Evolutionary conservation across 2,797 vertebrate species (phyloP).

Genomic region (Gobio occitaniae): DNA sequence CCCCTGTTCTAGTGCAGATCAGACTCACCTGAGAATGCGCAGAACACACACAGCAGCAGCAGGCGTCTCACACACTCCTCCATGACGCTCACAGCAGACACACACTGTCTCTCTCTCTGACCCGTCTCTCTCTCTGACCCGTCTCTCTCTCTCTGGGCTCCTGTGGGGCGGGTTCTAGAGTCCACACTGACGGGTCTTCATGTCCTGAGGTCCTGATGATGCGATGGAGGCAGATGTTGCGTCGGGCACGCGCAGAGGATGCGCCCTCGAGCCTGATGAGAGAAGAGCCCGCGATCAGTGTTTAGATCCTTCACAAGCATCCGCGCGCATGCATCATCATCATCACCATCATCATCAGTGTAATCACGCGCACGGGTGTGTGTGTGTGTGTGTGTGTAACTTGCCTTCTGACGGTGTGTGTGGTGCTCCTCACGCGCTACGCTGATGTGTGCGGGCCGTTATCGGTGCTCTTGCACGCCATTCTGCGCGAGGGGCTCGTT

Average conservation of each 20-base stretch:
- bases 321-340: not conserved
- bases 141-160: not conserved
- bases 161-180: not conserved
- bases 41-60: constrained; percentile 57
- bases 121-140: not conserved
- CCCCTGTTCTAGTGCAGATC: not conserved
- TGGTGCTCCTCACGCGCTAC: not conserved
- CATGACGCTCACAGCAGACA: not conserved
- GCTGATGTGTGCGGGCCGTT: not conserved
- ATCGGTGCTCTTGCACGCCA: not conserved
- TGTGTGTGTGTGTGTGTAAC: not conserved
- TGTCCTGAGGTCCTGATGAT: not conserved
- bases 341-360: not conserved
- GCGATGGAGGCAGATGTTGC: no score
- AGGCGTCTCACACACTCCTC: constrained; percentile 25
- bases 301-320: not conserved
- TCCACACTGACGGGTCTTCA: not conserved
- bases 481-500: not conserved
- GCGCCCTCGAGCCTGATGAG: no score
- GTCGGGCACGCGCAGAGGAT: no score
- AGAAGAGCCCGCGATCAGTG: not conserved
- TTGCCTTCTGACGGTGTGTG: not conserved
- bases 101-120: not conserved
- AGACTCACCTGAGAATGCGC: constrained; percentile 60
- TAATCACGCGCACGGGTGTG: not conserved